These are phyloP conservation scores for Ophioninae sp. DNA, from an alignment of 2,888 invertebrate genomes.

Conservation along the genomic window DNA sequence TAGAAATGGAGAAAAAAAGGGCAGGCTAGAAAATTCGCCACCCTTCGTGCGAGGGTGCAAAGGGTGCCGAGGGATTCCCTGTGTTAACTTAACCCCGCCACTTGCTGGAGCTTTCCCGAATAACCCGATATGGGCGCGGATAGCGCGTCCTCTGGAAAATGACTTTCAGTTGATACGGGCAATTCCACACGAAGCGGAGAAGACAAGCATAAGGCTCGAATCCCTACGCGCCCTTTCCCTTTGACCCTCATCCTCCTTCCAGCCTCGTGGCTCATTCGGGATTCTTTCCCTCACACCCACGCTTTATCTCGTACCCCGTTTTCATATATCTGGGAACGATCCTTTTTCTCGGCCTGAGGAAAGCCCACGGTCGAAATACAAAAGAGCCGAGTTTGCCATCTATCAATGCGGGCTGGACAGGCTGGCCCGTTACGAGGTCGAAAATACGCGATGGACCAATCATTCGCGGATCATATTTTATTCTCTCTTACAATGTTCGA, in stretches of 20 bases:
- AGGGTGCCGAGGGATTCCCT: constrained; percentile 21
- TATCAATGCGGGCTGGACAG: constrained; percentile 65
- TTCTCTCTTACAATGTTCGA: constrained; percentile 49
- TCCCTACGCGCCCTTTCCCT: constrained; percentile 56
- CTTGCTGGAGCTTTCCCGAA: constrained; percentile 61
- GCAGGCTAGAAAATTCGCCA: constrained; percentile 36
- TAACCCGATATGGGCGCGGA: constrained; percentile 57
- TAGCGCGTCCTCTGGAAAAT: constrained; percentile 65
- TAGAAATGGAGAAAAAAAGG: constrained; percentile 12
- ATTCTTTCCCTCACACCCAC: constrained; percentile 25
- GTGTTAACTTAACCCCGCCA: constrained; percentile 26
- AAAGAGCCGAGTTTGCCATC: constrained; percentile 63
- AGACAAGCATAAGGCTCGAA: constrained; percentile 42
- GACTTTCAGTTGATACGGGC: constrained; percentile 68
- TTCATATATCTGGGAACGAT: constrained; percentile 37
- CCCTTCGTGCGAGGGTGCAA: constrained; percentile 5
- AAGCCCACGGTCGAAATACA: constrained; percentile 59
- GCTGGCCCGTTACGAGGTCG: constrained; percentile 41
- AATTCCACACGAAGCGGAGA: constrained; percentile 58
- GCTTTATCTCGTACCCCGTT: constrained; percentile 22
- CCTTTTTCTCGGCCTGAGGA: constrained; percentile 25
- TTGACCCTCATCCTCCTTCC: constrained; percentile 31
- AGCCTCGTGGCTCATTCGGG: constrained; percentile 29
- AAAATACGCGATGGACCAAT: constrained; percentile 67
- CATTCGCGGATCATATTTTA: constrained; percentile 69